phyloP scores from a whole-genome alignment of 2,113 vertebrate species.

The Anguilla japonica region DNA sequence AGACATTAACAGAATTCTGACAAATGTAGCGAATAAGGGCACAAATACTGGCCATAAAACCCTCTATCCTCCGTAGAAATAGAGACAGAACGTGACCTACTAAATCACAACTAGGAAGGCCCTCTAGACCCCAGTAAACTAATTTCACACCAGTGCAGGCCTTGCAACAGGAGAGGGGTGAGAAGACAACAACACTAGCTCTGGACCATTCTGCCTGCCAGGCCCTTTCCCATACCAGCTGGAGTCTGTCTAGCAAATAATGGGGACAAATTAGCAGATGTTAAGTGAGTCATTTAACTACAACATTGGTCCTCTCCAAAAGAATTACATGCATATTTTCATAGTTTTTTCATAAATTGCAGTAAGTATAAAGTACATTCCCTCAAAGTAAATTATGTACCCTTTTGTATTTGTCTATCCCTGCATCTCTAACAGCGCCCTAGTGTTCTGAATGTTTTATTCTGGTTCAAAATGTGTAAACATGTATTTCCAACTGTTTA shows the following conservation, averaged over 20 bases:
- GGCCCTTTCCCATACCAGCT: background rate
- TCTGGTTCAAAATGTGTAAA: too few relatives aligned
- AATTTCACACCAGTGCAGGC: background rate
- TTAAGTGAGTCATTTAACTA: background rate
- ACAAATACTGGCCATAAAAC: background rate
- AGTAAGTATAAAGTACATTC: background rate
- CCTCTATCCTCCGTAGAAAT: background rate
- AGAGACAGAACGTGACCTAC: background rate
- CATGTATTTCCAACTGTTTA: too few relatives aligned
- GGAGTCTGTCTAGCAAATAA: background rate
- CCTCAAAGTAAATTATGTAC: too few relatives aligned
- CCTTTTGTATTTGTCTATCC: background rate
- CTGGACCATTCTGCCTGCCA: background rate
- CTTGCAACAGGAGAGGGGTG: background rate
- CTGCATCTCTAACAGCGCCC: background rate
- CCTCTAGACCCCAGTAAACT: background rate
- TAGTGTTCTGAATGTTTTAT: too few relatives aligned
- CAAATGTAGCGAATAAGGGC: background rate
- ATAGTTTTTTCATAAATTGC: background rate
- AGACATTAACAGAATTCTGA: background rate
- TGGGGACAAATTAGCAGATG: background rate
- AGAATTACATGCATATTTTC: background rate
- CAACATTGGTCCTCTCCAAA: background rate
- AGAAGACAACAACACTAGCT: background rate
- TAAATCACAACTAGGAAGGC: background rate